phyloP scores from a whole-genome alignment of 2,888 invertebrate species.

The Magallana nippona region DNA sequence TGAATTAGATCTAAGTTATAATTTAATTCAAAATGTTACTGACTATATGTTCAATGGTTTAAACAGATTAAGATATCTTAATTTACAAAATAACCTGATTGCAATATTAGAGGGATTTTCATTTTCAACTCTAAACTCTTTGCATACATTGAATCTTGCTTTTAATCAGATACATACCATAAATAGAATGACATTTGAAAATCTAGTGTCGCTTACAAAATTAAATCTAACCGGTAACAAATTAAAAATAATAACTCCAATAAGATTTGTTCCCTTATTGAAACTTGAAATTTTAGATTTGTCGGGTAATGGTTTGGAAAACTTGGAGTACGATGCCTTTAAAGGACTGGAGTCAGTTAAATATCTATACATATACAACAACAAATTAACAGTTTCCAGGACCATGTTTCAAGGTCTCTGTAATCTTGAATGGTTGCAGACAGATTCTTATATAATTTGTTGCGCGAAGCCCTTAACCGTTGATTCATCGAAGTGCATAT shows the following conservation, averaged over 20 bases:
- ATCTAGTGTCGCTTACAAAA: conserved; percentile 14
- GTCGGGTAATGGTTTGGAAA: neutral
- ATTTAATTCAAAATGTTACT: neutral
- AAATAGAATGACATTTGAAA: neutral
- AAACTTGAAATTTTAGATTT: conserved; percentile 29
- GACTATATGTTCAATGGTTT: neutral
- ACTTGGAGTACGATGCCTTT: conserved; percentile 20
- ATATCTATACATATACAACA: conserved; percentile 10
- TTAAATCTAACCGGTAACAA: conserved; percentile 32
- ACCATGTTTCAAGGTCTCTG: conserved; percentile 39
- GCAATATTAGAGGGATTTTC: neutral
- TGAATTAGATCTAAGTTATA: conserved; percentile 13
- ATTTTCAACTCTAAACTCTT: conserved; percentile 2
- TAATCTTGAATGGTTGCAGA: conserved; percentile 30
- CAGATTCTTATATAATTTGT: conserved; percentile 40
- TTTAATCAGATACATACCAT: conserved; percentile 14
- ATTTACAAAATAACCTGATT: conserved; percentile 5
- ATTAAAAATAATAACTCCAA: neutral
- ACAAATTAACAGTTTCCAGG: neutral
- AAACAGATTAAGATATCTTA: neutral
- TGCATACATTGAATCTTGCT: neutral
- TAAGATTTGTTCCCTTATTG: conserved; percentile 2
- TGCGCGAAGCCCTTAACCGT: conserved; percentile 35
- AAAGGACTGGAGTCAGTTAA: neutral
- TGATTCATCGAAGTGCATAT: conserved; percentile 23